A percentile compares a stretch with the other conserved stretches of the same genome.
Conservation (phyloP, 2,888 invertebrate genomes). For the Rhyacophila evoluta region DNA sequence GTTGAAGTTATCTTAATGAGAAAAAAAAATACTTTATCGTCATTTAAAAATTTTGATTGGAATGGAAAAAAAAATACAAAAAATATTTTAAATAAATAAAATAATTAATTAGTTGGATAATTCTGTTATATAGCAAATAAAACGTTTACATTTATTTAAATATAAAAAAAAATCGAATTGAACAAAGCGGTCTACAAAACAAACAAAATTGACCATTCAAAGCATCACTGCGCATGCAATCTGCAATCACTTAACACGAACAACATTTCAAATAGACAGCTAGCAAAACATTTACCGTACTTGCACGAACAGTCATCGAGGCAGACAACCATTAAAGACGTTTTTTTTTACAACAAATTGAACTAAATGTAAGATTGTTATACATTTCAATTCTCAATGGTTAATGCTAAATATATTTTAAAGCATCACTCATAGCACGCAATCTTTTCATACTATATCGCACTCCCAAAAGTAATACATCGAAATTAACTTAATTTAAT, state of each 20-base stretch:
- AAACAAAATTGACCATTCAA: neutral
- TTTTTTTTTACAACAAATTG: neutral
- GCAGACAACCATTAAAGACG: neutral
- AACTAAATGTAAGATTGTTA: neutral
- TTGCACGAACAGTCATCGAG: neutral
- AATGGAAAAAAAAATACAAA: neutral
- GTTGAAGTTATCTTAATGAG: neutral
- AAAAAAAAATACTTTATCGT: neutral
- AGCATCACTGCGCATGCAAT: constrained; percentile 1
- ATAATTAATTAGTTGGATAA: too few relatives aligned
- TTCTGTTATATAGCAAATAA: too few relatives aligned
- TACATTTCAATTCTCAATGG: neutral
- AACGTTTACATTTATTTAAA: too few relatives aligned
- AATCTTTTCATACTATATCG: too few relatives aligned
- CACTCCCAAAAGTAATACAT: too few relatives aligned
- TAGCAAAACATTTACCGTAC: neutral
- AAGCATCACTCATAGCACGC: neutral
- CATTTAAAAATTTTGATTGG: neutral
- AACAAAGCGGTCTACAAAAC: neutral
- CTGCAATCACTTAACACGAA: neutral
- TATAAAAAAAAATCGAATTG: neutral
- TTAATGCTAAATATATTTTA: neutral
- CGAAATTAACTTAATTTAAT: too few relatives aligned
- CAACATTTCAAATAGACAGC: neutral
- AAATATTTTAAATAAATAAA: neutral